Conservation (phyloP, 2,888 invertebrate genomes). For the Callimorpha dominula region DNA sequence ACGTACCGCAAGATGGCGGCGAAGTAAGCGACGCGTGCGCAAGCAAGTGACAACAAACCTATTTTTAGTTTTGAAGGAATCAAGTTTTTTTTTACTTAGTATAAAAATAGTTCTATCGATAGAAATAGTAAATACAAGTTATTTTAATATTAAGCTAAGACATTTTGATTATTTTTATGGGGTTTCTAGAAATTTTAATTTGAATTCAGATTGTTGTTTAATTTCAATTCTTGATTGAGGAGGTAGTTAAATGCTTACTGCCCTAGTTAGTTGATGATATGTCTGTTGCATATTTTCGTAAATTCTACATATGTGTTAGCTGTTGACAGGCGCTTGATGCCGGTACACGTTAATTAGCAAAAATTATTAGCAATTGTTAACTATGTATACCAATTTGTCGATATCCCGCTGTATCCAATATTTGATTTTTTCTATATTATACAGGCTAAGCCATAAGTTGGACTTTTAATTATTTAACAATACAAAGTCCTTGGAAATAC, state of each 20-base stretch:
- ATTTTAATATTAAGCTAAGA: constrained; percentile 60
- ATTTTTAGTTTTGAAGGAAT: constrained; percentile 30
- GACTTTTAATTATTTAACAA: constrained; percentile 4
- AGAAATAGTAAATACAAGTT: constrained; percentile 54
- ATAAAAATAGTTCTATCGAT: constrained; percentile 50
- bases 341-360: not conserved
- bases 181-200: constrained; percentile 56
- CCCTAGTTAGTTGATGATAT: constrained; percentile 4
- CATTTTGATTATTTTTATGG: constrained; percentile 53
- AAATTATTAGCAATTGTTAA: not conserved
- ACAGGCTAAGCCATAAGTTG: constrained; percentile 16
- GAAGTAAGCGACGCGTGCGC: constrained; percentile 19
- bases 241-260: constrained; percentile 1
- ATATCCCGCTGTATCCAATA: constrained; percentile 51
- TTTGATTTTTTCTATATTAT: constrained; percentile 24
- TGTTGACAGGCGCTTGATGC: not conserved
- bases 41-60: constrained; percentile 21
- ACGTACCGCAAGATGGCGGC: constrained; percentile 5
- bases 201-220: constrained; percentile 41
- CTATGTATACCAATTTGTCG: not conserved
- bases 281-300: constrained; percentile 14
- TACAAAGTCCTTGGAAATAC: not conserved
- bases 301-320: constrained; percentile 12
- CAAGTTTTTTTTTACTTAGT: constrained; percentile 36
- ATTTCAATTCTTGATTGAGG: constrained; percentile 30